These are phyloP conservation scores for Steinernema carpocapsae DNA, from an alignment of 2,888 invertebrate species.

Conservation along the genomic window DNA sequence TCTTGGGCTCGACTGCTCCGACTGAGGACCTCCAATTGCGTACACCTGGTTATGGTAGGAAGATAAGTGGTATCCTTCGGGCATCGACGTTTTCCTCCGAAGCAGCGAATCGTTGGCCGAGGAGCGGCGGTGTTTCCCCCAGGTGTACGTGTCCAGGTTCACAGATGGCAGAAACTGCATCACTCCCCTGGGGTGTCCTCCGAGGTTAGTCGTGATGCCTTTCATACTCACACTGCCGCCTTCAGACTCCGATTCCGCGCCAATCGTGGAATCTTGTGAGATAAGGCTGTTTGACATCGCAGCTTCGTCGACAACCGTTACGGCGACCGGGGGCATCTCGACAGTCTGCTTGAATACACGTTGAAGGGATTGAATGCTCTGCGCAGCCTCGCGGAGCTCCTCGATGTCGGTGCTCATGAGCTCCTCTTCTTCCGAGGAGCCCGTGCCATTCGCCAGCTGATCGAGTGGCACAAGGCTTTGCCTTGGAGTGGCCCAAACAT, in stretches of 20 bases:
- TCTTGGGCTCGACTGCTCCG: slow-evolving; percentile 42
- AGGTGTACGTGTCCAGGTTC: slow-evolving; percentile 45
- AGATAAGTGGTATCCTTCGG: slow-evolving; percentile 8
- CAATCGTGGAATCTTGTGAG: slow-evolving; percentile 7
- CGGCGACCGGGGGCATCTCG: neutral
- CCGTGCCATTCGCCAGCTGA: neutral
- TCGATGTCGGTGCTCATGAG: slow-evolving; percentile 62
- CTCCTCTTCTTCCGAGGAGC: slow-evolving; percentile 46
- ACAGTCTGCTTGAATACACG: slow-evolving; percentile 50
- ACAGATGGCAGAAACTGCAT: slow-evolving; percentile 67
- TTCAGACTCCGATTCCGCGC: slow-evolving; percentile 17
- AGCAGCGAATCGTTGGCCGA: slow-evolving; percentile 17
- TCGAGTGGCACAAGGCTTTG: slow-evolving; percentile 40
- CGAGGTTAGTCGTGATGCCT: slow-evolving; percentile 57
- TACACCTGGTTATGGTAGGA: slow-evolving; percentile 37
- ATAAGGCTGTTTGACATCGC: neutral
- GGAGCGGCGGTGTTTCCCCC: slow-evolving; percentile 30
- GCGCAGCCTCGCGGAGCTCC: slow-evolving; percentile 65
- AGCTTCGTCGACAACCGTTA: neutral
- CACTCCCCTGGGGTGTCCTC: slow-evolving; percentile 64
- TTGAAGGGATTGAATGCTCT: slow-evolving; percentile 62
- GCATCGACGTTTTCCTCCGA: slow-evolving; percentile 32
- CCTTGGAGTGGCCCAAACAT: slow-evolving; percentile 42
- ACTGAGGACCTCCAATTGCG: slow-evolving; percentile 4
- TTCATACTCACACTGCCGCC: slow-evolving; percentile 34